Conservation (phyloP, 2,888 invertebrate genomes). For the Ceriagrion tenellum region DNA sequence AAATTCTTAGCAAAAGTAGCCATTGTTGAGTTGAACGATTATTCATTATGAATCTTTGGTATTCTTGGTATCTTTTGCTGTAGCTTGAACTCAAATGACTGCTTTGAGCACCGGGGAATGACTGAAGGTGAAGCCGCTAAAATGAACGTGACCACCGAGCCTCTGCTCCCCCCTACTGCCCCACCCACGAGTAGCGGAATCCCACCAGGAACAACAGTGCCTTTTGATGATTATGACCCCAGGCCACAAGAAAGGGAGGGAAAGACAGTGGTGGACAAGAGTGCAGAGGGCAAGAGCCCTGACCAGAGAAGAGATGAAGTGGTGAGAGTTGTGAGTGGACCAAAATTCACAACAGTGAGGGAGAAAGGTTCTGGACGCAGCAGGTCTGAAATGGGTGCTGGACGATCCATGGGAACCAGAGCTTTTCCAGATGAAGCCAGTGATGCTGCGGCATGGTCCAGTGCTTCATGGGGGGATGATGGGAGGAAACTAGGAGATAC, state of each 20-base stretch:
- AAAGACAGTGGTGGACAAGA: not conserved
- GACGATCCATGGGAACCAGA: not conserved
- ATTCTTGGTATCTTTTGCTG: not conserved
- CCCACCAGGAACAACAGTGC: not conserved
- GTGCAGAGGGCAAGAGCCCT: not conserved
- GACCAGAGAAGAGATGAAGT: slow-evolving; percentile 46
- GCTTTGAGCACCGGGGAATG: not conserved
- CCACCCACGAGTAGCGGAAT: not conserved
- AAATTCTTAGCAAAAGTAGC: no score
- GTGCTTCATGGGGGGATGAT: slow-evolving; percentile 55
- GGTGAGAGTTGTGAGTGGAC: slow-evolving; percentile 53
- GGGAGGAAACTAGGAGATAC: slow-evolving; percentile 11
- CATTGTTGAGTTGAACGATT: no score
- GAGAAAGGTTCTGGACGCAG: slow-evolving; percentile 24
- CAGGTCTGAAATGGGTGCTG: slow-evolving; percentile 31
- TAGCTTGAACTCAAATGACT: slow-evolving; percentile 51
- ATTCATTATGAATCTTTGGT: no score
- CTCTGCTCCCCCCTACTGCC: not conserved
- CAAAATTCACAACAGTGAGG: slow-evolving; percentile 30
- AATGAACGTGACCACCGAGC: slow-evolving; percentile 34
- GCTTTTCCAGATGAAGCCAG: slow-evolving; percentile 4
- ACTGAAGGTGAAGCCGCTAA: not conserved
- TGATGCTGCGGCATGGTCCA: slow-evolving; percentile 40
- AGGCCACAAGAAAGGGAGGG: slow-evolving; percentile 41
- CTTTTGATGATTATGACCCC: not conserved